A percentile compares a stretch with the other conserved stretches of the same genome.
Conservation (phyloP, 2,797 vertebrate species). For the Pangasius macronema region DNA sequence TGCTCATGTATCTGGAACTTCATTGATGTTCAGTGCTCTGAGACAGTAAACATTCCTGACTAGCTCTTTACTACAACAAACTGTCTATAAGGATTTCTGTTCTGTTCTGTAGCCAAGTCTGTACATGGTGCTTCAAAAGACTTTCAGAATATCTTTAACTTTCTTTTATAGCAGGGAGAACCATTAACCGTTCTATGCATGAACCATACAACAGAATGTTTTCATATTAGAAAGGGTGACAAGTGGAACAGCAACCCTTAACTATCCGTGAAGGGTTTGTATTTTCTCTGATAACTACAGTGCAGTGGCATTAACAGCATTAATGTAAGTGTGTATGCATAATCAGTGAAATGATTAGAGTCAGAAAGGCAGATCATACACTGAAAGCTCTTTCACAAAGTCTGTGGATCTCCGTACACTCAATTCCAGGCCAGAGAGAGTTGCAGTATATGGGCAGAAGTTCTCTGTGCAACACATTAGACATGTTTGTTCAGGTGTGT, state of each 20-base stretch:
- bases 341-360: not conserved
- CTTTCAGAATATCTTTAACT: not conserved
- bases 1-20: slow-evolving; percentile 20
- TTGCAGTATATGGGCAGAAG: too few relatives aligned
- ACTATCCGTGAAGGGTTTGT: not conserved
- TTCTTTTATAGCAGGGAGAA: not conserved
- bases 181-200: not conserved
- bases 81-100: not conserved
- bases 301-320: not conserved
- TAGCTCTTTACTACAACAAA: not conserved
- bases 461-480: slow-evolving; percentile 57
- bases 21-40: not conserved
- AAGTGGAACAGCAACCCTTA: not conserved
- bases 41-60: not conserved
- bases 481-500: slow-evolving; percentile 39
- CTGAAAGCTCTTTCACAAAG: not conserved
- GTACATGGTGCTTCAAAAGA: not conserved
- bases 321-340: not conserved
- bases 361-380: not conserved
- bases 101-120: not conserved
- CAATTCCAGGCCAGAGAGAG: not conserved
- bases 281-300: not conserved
- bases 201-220: not conserved
- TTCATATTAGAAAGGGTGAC: not conserved
- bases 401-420: not conserved